Base-by-base conservation (phyloP, 2,797 vertebrate species). In the Pachyuromys duprasi region DNA sequence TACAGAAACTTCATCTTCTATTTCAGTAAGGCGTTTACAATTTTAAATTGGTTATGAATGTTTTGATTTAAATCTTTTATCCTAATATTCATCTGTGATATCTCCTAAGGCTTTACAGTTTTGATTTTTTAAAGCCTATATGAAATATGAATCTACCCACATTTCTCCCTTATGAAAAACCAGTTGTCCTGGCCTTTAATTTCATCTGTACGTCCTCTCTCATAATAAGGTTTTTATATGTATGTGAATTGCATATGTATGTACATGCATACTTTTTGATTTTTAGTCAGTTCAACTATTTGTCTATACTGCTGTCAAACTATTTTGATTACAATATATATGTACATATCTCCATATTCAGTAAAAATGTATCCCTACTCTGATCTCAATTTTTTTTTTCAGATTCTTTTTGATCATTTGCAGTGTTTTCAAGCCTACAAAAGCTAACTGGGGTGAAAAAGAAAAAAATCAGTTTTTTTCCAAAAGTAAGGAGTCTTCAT, bases 211-310 rank as follows among this genome's bases (percentile, higher is more conserved):
- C 57, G 49, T 36, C 65, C 26, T 86, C 15, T 70, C 84, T 87
- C n/a, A 57, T 39, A 28, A 28, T 57, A 36, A 57, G n/a, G 5
- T 57, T 87, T 84, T 57, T 67, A 72, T 57, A 74, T 31, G n/a
- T 42, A 39, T 74, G 17, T 87, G 17, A 39, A 74, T 7, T 86
- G 20, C 15, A 53, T 67, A 65, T 63, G 36, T 11, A 31, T 67
- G 20, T 28, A 9, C 2, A 0, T 60, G 36, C 36, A 8, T 72
- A 74, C 69, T 53, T 26, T 80, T 75, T 75, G 6, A 63, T 33
- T 78, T 95, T 92, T 74, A 17, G 82, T 89, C 31, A 6, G 9
- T 86, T 89, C 53, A 81, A n/a, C 81, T 70, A 3, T 70, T 86
- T 53, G 36, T 95, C 1, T 65, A 17, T 28, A 24, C 36, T 28